phyloP scores from a whole-genome alignment of 2,797 vertebrate species.

The Sitta carolinensis region DNA sequence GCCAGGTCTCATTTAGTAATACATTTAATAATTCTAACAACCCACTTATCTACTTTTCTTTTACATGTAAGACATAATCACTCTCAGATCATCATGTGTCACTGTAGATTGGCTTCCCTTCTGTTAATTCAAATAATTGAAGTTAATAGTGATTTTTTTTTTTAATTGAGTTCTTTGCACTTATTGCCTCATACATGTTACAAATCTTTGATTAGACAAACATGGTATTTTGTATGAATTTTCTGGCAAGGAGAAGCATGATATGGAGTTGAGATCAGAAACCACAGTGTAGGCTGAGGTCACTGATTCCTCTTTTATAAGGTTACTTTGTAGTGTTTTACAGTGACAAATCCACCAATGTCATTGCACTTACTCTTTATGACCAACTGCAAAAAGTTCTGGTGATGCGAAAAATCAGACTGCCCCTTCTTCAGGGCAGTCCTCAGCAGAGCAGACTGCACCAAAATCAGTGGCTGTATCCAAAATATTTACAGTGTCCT shows the following conservation, averaged over 20 bases:
- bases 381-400: neutral
- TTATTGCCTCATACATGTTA: neutral
- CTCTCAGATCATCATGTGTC: constrained; percentile 33
- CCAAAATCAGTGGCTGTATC: neutral
- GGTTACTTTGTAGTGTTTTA: neutral
- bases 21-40: constrained; percentile 50
- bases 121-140: constrained; percentile 56
- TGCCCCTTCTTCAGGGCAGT: neutral
- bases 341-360: neutral
- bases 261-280: neutral
- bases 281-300: neutral
- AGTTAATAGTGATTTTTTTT: neutral
- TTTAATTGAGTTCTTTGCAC: neutral
- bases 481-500: neutral
- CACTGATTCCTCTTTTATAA: neutral
- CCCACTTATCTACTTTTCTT: constrained; percentile 40
- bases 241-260: neutral
- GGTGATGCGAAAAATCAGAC: neutral
- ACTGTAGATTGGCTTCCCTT: neutral
- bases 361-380: neutral
- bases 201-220: constrained; percentile 19
- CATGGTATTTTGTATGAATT: neutral
- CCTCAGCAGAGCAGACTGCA: neutral
- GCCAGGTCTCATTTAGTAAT: constrained; percentile 51
- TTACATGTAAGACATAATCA: constrained; percentile 1